A percentile compares a stretch with the other conserved stretches of the same genome.
Evolutionary conservation across 2,888 invertebrate species (phyloP).

Genomic region (Tipula unca): DNA sequence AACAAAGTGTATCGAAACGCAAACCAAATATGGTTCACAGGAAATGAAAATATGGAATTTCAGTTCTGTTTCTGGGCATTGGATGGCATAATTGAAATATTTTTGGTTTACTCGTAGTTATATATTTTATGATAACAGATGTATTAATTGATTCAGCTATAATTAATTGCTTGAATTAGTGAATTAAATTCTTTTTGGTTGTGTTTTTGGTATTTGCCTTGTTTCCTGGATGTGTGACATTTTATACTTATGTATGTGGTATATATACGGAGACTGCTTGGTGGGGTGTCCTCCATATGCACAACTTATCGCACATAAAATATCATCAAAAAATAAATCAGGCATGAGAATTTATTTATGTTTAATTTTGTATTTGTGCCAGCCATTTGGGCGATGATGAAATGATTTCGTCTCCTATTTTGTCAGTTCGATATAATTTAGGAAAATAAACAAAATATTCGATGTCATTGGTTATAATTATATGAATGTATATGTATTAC

Average conservation of each 20-base stretch:
- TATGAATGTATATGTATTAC: neutral
- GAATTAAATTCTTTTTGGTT: neutral
- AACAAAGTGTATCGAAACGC: neutral
- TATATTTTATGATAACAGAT: neutral
- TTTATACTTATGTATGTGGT: no score
- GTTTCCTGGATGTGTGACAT: neutral
- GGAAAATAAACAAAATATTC: neutral
- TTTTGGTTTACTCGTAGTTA: neutral
- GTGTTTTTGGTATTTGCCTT: neutral
- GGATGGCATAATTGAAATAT: neutral
- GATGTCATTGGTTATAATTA: neutral
- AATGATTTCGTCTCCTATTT: constrained; percentile 14
- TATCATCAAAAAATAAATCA: neutral
- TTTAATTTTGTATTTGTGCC: neutral
- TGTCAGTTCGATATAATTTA: neutral
- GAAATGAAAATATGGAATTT: neutral
- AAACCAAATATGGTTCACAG: neutral
- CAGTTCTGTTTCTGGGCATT: neutral
- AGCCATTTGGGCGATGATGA: neutral
- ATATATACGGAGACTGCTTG: neutral
- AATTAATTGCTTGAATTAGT: neutral
- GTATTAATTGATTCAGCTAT: neutral
- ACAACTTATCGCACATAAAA: neutral
- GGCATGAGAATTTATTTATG: neutral
- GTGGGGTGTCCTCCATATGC: neutral